phyloP scores from a whole-genome alignment of 2,888 invertebrate species.

The Mactromeris polynyma region DNA sequence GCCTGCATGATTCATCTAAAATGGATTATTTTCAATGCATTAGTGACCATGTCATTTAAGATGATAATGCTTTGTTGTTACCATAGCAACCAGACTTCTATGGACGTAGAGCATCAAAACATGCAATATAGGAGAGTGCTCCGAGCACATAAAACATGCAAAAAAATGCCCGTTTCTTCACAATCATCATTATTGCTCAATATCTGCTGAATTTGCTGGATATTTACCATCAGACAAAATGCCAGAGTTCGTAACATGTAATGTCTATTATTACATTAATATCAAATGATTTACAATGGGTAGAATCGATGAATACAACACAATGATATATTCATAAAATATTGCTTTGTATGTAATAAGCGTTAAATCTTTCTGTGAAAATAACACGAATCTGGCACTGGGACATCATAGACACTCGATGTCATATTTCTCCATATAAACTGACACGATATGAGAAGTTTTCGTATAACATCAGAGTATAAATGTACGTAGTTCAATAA shows the following conservation, averaged over 20 bases:
- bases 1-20: neutral
- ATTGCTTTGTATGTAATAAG: neutral
- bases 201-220: conserved; percentile 10
- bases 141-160: neutral
- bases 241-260: neutral
- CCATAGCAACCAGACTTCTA: conserved; percentile 1
- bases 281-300: neutral
- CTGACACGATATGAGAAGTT: neutral
- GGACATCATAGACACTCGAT: neutral
- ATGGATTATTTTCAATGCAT: conserved; percentile 17
- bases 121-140: conserved; percentile 1
- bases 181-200: neutral
- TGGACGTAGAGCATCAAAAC: neutral
- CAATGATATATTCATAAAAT: neutral
- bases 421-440: neutral
- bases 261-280: neutral
- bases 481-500: too few species aligned
- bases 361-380: neutral
- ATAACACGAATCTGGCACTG: neutral
- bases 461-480: neutral
- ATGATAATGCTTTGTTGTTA: conserved; percentile 8
- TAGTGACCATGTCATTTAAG: conserved; percentile 18
- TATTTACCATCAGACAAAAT: neutral
- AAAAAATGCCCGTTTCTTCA: neutral
- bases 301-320: neutral